phyloP scores from a whole-genome alignment of 2,888 invertebrate species.

The Netelia virgata region DNA sequence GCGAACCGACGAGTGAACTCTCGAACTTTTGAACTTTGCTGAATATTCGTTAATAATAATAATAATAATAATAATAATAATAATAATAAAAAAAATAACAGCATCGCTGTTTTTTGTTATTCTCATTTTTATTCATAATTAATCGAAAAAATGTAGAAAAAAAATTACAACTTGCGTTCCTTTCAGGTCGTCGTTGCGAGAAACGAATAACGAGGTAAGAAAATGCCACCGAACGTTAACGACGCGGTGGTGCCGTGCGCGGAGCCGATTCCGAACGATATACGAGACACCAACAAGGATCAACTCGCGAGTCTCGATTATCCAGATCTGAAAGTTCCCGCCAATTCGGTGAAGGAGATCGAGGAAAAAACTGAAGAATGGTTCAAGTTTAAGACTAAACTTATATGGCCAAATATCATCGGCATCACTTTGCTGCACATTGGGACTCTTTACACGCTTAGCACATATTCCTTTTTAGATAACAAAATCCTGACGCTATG shows the following conservation, averaged over 20 bases:
- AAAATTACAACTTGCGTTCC: background rate
- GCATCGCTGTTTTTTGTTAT: background rate
- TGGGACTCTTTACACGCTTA: slow-evolving; percentile 81
- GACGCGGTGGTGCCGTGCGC: slow-evolving; percentile 40
- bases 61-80: background rate
- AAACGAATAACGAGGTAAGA: background rate
- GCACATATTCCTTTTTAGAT: slow-evolving; percentile 80
- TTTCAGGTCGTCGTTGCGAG: slow-evolving; percentile 2
- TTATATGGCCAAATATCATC: slow-evolving; percentile 88
- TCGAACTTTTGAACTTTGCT: background rate
- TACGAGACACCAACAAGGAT: slow-evolving; percentile 10
- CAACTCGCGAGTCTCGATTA: background rate
- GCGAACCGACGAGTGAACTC: background rate
- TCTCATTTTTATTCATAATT: background rate
- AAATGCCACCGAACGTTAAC: slow-evolving; percentile 67
- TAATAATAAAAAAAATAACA: background rate
- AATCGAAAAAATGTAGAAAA: background rate
- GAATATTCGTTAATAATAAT: background rate
- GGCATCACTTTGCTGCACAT: slow-evolving; percentile 86
- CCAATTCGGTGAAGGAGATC: background rate
- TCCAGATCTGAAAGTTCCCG: slow-evolving; percentile 42
- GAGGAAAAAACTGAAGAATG: background rate
- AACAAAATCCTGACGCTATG: slow-evolving; percentile 85
- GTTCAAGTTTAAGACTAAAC: slow-evolving; percentile 86
- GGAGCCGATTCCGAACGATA: slow-evolving; percentile 44